Conservation (phyloP, 2,888 invertebrate species). For the Ectemnius cavifrons region DNA sequence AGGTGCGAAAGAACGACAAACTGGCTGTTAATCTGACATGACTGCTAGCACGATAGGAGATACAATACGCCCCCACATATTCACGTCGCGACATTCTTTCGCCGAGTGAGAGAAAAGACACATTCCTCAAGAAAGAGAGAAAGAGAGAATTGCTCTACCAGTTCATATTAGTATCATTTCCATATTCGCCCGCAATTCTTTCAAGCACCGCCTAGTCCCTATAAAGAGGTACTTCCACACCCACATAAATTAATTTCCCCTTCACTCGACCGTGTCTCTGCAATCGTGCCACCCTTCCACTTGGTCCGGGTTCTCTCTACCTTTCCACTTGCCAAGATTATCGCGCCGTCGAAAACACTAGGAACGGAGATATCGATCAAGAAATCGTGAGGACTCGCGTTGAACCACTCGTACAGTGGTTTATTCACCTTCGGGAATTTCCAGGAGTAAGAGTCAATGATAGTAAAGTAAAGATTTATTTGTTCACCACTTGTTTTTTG, state of each 20-base stretch:
- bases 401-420: too few species aligned
- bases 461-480: too few species aligned
- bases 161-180: conserved; percentile 52
- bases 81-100: conserved; percentile 32
- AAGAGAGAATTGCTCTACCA: conserved; percentile 39
- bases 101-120: conserved; percentile 27
- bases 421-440: too few species aligned
- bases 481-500: too few species aligned
- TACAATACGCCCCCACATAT: conserved; percentile 36
- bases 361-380: not conserved
- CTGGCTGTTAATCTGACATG: conserved; percentile 30
- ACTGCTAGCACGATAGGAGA: conserved; percentile 20
- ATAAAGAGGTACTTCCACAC: conserved; percentile 44
- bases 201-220: conserved; percentile 27
- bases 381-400: too few species aligned
- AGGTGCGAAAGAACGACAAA: conserved; percentile 17
- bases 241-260: conserved; percentile 57
- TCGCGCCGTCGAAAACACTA: not conserved
- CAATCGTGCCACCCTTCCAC: too few species aligned
- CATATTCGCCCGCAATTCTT: conserved; percentile 55
- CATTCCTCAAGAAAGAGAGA: too few species aligned
- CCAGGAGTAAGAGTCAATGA: too few species aligned
- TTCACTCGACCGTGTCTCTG: conserved; percentile 42
- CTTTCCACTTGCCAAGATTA: not conserved
- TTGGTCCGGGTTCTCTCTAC: not conserved